These are phyloP conservation scores for Torymus texanus DNA, from an alignment of 2,888 invertebrate species.

Conservation along the genomic window DNA sequence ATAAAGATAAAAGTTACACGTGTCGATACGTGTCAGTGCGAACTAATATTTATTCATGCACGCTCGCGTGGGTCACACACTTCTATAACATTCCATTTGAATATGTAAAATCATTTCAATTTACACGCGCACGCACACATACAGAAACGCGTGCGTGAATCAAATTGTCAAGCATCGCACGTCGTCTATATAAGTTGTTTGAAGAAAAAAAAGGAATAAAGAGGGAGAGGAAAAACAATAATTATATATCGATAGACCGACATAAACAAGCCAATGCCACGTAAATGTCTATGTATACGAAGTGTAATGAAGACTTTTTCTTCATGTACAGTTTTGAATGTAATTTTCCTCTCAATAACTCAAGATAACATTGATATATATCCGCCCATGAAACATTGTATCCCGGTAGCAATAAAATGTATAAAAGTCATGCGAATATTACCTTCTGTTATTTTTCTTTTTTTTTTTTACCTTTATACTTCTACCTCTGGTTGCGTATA, in stretches of 20 bases:
- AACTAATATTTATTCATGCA: conserved; percentile 44
- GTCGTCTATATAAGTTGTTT: background rate
- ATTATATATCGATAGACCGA: background rate
- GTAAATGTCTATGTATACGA: too few relatives aligned
- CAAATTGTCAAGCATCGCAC: conserved; percentile 18
- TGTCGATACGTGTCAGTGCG: conserved; percentile 43
- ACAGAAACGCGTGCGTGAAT: background rate
- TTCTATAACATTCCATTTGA: conserved; percentile 39
- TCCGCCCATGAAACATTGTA: background rate
- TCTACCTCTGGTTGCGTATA: too few relatives aligned
- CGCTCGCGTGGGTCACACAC: conserved; percentile 7
- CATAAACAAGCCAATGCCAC: too few relatives aligned
- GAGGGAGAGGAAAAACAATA: background rate
- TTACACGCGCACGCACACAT: background rate
- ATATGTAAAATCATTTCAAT: conserved; percentile 45
- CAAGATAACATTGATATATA: too few relatives aligned
- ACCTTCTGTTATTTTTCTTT: too few relatives aligned
- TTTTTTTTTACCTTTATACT: too few relatives aligned
- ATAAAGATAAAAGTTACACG: conserved; percentile 52
- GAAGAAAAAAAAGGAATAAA: background rate
- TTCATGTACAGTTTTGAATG: too few relatives aligned
- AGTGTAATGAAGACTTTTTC: too few relatives aligned
- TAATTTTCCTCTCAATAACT: too few relatives aligned
- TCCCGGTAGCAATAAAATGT: background rate
- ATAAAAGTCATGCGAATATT: too few relatives aligned